Evolutionary conservation across 2,888 invertebrate genomes (phyloP), one percentile per base, ranked within the genome.

Genomic region (Pilophorus perplexus): DNA sequence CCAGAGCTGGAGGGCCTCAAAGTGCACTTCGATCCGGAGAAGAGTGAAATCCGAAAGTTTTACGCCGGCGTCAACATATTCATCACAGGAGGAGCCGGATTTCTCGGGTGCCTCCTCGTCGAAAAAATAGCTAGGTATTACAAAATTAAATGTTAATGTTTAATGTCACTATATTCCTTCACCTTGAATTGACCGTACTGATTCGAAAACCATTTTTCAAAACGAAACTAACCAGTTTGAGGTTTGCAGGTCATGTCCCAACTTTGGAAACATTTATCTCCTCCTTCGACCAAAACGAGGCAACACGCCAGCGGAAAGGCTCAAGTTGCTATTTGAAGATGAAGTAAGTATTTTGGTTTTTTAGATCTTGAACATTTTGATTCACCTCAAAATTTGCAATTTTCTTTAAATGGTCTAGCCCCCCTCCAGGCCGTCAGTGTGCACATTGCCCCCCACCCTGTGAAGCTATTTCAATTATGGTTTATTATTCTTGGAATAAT

Each of bases 101-200:
- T 77, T 50, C 66, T 78, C 27, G 78, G 78, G 14, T 75, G 72
- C 66, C 71, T 78, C 28, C 67, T 78, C 14, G 64, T 76, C 23
- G 78, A 78, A 65, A 77, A 76, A 71, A 70, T 78, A 60, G 71
- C 78, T 18, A 73, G 78, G 78, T 77, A 73, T 73, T n/a, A 28
- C 2, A 52, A 23, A 5, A 14, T n/a, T 27, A 27, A 6, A 2
- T 46, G 6, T n/a, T n/a, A n/a, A n/a, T n/a, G n/a, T 40, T 40
- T n/a, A n/a, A n/a, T n/a, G n/a, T 33, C 37, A 10, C 12, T 33
- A 33, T 33, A 33, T 10, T 33, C 37, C 8, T 12, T 33, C 37
- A 12, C 37, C 37, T 33, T 33, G 40, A 3, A 16, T 33, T 33
- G 33, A 33, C 33, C 33, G 6, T 33, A 33, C 12, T 33, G 6